Evolutionary conservation across 2,797 vertebrate species (phyloP).

Genomic region (Adrianichthys oophorus): DNA sequence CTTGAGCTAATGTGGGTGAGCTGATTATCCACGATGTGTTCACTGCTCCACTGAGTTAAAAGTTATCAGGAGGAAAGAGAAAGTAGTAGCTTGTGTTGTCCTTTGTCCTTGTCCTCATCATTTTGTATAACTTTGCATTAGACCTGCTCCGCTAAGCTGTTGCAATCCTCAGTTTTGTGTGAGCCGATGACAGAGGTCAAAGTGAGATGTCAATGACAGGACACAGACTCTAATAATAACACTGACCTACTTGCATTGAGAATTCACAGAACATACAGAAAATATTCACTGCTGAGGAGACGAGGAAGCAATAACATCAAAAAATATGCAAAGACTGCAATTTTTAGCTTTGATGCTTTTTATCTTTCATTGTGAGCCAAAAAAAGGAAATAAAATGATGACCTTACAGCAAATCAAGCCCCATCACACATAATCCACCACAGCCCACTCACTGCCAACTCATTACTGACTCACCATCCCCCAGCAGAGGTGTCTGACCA

Average conservation of each 20-base stretch:
- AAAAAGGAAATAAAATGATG: constrained; percentile 2
- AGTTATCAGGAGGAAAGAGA: neutral
- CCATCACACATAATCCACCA: constrained; percentile 56
- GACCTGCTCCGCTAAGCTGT: constrained; percentile 11
- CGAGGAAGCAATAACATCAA: neutral
- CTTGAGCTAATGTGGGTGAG: constrained; percentile 18
- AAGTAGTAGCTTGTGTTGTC: neutral
- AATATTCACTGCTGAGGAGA: constrained; percentile 16
- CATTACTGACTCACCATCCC: constrained; percentile 57
- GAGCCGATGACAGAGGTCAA: constrained; percentile 41
- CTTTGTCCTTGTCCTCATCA: neutral
- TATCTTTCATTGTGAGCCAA: constrained; percentile 25
- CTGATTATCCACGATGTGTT: constrained; percentile 13
- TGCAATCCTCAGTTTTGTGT: neutral
- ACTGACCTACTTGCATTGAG: constrained; percentile 53
- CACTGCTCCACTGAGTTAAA: constrained; percentile 4
- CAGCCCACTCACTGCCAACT: constrained; percentile 47
- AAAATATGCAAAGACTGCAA: neutral
- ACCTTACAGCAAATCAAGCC: constrained; percentile 32
- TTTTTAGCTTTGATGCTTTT: constrained; percentile 6
- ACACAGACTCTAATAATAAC: constrained; percentile 63
- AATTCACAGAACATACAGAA: constrained; percentile 39
- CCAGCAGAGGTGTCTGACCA: constrained; percentile 53
- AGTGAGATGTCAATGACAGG: constrained; percentile 50
- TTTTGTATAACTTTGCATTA: constrained; percentile 2